Conservation (phyloP, 2,797 vertebrate genomes). For the Labeo calbasu region DNA sequence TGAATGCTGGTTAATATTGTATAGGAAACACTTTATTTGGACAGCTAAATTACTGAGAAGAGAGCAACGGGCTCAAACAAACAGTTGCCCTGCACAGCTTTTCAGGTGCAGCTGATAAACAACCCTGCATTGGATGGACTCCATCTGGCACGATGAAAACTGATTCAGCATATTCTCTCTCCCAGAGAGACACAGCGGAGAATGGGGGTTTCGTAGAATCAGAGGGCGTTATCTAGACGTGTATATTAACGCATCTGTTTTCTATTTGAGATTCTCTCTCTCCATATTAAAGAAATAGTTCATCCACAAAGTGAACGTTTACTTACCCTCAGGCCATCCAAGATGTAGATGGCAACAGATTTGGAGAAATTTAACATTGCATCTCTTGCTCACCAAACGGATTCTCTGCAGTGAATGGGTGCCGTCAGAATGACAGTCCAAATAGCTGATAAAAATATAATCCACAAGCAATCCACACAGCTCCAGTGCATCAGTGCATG, state of each 20-base stretch:
- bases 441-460: neutral
- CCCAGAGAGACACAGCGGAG: neutral
- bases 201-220: neutral
- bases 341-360: neutral
- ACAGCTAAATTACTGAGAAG: neutral
- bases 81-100: conserved; percentile 54
- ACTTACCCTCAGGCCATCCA: neutral
- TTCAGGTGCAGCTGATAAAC: conserved; percentile 16
- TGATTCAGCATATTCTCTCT: conserved; percentile 26
- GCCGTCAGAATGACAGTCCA: neutral
- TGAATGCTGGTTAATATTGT: neutral
- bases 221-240: neutral
- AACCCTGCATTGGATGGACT: conserved; percentile 1
- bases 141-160: conserved; percentile 10
- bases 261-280: neutral
- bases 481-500: neutral
- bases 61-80: neutral
- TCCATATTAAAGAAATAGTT: neutral
- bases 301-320: neutral
- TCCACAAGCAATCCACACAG: neutral
- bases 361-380: neutral
- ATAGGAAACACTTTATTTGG: neutral
- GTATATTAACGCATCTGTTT: neutral
- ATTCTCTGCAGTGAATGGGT: neutral
- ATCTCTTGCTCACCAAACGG: neutral